Evolutionary conservation across 2,888 invertebrate species (phyloP).

Genomic region (Mycogona germanica): DNA sequence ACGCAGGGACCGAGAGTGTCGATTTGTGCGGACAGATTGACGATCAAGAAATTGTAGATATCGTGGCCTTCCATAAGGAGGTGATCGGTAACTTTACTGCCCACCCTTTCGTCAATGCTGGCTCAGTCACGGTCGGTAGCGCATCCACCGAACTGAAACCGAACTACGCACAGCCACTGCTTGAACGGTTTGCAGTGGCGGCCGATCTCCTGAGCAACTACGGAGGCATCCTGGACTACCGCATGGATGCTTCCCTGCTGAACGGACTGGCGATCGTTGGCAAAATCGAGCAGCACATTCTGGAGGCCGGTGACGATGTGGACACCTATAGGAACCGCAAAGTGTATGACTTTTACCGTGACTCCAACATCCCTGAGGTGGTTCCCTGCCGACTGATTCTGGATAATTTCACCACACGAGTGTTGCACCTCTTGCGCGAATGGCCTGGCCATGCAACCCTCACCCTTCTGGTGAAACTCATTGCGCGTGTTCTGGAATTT

Average conservation of each 20-base stretch:
- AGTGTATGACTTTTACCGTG: conserved; percentile 61
- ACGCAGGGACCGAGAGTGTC: too few species aligned
- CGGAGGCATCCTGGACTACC: conserved; percentile 5
- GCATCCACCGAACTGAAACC: conserved; percentile 1
- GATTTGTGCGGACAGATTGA: neutral
- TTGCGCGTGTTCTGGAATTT: conserved; percentile 42
- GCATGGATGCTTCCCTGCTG: conserved; percentile 19
- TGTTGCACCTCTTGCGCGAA: conserved; percentile 51
- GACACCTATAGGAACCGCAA: neutral
- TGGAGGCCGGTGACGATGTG: neutral
- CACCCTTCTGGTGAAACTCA: conserved; percentile 32
- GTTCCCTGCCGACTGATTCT: conserved; percentile 57
- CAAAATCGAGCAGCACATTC: conserved; percentile 23
- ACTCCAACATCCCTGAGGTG: conserved; percentile 65
- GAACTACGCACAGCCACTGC: conserved; percentile 1
- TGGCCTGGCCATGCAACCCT: conserved; percentile 89
- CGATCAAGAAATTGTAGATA: conserved; percentile 10
- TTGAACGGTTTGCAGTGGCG: conserved; percentile 11
- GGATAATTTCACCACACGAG: conserved; percentile 46
- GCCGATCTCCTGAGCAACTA: conserved; percentile 6
- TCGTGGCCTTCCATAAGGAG: conserved; percentile 6
- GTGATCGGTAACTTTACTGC: conserved; percentile 7
- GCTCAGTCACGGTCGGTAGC: too few species aligned
- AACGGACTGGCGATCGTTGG: conserved; percentile 29
- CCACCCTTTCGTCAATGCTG: too few species aligned